Base-by-base conservation (phyloP, 2,888 invertebrate species). In the Galeopsomyia nigrocyanea region DNA sequence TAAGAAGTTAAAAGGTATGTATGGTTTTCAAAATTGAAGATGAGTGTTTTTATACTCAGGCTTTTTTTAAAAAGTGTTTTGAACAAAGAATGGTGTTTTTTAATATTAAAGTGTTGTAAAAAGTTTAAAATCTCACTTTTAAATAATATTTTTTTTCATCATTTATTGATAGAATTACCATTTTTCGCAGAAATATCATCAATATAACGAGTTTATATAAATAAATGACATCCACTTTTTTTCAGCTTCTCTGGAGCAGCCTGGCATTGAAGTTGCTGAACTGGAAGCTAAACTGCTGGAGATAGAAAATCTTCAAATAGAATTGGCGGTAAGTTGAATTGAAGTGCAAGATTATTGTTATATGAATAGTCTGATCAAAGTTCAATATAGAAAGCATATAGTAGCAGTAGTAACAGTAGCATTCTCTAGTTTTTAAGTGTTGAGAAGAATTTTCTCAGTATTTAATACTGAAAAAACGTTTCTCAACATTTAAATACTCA, bases 221-320 rank as follows among this genome's bases (percentile, higher is more conserved):
- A 68, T 51, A 31, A 76, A 66, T 65, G 68, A 70, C 60, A 68
- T 13, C 55, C 17, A 69, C 26, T 56, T 22, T 71, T 70, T 71
- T 69, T 61, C 73, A 85, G 86, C 84, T 61, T 86, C 86, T 2
- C 71, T 86, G 79, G 81, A 82, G 47, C 85, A 84, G 76, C 86
- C 86, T 6, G 85, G 85, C 10, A 69, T 84, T 64, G 86, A 84
- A 72, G 84, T 82, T 31, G 80, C 83, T 2, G 85, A 85, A 66
- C 67, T 84, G 46, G 91, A 91, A 84, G 91, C 91, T 19, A 91
- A 91, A 82, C 87, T 90, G 75, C 87, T 91, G 60, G 87, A 90
- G 58, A 88, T 89, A 74, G 90, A 91, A 80, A 90, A 91, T 83
- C 84, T 91, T 63, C 89, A 90, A 80, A 90, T 91, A 55, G 91